Conservation (phyloP, 2,797 vertebrate species). For the Sebastiscus albofasciatus region DNA sequence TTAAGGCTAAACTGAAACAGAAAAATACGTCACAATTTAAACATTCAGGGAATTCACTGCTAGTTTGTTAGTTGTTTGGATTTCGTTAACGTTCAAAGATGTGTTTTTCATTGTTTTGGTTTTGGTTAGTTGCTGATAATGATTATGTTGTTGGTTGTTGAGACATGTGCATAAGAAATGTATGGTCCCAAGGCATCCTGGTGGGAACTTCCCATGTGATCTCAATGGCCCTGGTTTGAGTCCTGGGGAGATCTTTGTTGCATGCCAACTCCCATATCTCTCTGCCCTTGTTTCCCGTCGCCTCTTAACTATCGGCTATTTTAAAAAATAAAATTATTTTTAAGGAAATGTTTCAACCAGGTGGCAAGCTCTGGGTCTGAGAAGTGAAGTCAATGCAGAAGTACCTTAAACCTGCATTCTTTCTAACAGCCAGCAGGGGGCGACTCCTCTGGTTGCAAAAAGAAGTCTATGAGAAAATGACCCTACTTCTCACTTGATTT, state of each 20-base stretch:
- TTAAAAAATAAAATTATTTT: background rate
- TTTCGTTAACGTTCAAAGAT: background rate
- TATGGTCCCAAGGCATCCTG: background rate
- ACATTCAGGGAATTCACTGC: background rate
- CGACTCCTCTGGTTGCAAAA: too few species aligned
- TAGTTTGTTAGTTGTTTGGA: background rate
- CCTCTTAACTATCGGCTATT: background rate
- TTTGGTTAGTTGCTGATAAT: background rate
- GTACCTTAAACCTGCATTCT: too few species aligned
- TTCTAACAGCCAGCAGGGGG: too few species aligned
- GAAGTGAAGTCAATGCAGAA: too few species aligned
- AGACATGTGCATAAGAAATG: background rate
- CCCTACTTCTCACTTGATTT: too few species aligned
- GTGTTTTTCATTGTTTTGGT: background rate
- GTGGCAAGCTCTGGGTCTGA: too few species aligned
- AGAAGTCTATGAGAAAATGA: too few species aligned
- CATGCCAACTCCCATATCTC: background rate
- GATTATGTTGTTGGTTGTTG: background rate
- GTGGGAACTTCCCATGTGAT: background rate
- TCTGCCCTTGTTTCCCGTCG: background rate
- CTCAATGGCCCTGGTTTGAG: background rate
- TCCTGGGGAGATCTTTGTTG: background rate
- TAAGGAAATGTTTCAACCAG: background rate
- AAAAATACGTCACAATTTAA: background rate
- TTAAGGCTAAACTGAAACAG: constrained; percentile 4